phyloP scores from a whole-genome alignment of 2,797 vertebrate genomes.

The Crocodylus rhombifer region DNA sequence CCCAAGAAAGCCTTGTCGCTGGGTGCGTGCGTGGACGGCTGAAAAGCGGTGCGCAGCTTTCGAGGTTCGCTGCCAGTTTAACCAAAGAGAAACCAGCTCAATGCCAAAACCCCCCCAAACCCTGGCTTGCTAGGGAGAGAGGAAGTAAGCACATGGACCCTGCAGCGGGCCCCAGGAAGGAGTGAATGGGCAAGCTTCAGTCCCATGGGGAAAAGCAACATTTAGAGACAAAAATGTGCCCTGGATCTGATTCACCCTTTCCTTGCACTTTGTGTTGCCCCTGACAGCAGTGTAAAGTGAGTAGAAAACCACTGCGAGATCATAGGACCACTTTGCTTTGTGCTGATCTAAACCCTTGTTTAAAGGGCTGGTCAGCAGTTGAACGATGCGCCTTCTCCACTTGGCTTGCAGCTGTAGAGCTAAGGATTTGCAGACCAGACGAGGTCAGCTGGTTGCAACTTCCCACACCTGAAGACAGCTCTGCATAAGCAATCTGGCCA shows the following conservation, averaged over 20 bases:
- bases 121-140: fast-evolving
- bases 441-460: neutral
- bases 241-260: fast-evolving
- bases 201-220: neutral
- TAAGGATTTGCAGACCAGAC: fast-evolving
- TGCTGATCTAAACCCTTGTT: neutral
- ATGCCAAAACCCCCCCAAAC: neutral
- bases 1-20: fast-evolving
- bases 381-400: neutral
- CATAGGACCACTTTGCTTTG: neutral
- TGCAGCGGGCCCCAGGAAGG: fast-evolving
- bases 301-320: neutral
- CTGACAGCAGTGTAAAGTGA: neutral
- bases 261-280: neutral
- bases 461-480: fast-evolving
- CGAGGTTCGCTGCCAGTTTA: neutral
- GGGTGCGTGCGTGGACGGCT: neutral
- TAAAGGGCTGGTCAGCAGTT: neutral
- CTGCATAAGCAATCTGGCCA: fast-evolving
- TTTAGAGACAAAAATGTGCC: neutral
- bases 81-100: fast-evolving
- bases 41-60: neutral
- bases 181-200: neutral
- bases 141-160: fast-evolving
- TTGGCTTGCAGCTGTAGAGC: neutral